phyloP scores from a whole-genome alignment of 2,113 vertebrate genomes.

The Coturnix japonica region DNA sequence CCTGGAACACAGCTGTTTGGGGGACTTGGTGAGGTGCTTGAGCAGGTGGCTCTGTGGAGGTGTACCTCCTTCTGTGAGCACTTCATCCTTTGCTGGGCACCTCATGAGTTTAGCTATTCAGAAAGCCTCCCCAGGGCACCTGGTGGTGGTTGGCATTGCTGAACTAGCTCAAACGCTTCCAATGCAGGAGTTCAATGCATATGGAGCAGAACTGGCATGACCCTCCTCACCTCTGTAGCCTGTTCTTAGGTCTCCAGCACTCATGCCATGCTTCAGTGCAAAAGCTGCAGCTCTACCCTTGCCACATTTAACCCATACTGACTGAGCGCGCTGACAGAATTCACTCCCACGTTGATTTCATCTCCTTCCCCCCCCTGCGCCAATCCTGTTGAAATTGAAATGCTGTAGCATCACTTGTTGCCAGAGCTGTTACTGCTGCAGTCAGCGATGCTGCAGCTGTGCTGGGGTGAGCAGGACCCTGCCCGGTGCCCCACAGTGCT shows the following conservation, averaged over 20 bases:
- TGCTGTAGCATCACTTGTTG: neutral
- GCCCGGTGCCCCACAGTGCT: neutral
- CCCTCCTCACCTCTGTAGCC: neutral
- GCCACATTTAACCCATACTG: neutral
- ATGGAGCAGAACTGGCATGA: neutral
- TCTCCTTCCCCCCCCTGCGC: neutral
- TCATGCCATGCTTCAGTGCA: neutral
- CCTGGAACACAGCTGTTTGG: fast-evolving
- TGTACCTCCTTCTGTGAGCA: slow-evolving; percentile 3
- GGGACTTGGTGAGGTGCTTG: neutral
- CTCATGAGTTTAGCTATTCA: neutral
- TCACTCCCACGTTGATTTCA: neutral
- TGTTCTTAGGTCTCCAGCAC: neutral
- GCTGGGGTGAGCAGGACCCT: slow-evolving; percentile 2
- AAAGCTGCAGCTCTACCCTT: slow-evolving; percentile 3
- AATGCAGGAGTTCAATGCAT: neutral
- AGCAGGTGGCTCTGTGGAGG: neutral
- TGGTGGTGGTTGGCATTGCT: neutral
- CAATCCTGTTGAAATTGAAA: neutral
- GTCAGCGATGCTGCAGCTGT: neutral
- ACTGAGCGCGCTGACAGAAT: neutral
- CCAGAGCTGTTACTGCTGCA: neutral
- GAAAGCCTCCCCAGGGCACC: neutral
- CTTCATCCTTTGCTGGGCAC: neutral
- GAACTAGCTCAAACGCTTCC: neutral